A percentile compares a stretch with the other conserved stretches of the same genome.
Evolutionary conservation across 2,113 vertebrate species (phyloP).

Genomic region (Orycteropus afer): DNA sequence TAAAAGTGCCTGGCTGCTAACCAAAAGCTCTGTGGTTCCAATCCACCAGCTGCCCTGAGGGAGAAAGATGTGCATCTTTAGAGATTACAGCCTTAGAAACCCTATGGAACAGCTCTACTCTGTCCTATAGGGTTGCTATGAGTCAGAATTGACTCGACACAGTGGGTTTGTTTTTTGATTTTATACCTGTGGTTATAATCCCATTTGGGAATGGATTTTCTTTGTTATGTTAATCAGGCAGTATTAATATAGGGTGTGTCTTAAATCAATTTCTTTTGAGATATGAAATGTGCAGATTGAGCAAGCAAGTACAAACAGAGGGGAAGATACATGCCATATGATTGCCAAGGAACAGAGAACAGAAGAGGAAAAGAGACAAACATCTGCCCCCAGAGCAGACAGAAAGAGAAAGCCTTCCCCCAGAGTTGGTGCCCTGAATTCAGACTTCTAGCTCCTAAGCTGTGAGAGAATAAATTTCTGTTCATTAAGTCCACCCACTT

Average conservation of each 20-base stretch:
- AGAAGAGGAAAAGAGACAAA: not conserved
- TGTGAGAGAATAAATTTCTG: not conserved
- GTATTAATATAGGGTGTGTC: not conserved
- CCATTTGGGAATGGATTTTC: not conserved
- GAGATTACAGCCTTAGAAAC: no score
- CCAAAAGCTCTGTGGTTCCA: no score
- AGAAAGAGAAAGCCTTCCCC: not conserved
- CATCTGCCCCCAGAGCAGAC: no score
- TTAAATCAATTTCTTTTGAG: not conserved
- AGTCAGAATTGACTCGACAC: not conserved
- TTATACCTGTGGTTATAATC: not conserved
- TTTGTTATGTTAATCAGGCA: not conserved
- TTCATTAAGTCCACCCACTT: no score
- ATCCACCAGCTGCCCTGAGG: no score
- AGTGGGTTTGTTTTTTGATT: not conserved
- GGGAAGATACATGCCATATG: not conserved
- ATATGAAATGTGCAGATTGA: not conserved
- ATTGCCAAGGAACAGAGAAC: not conserved
- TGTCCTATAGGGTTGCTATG: no score
- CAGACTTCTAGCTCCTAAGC: not conserved
- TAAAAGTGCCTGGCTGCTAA: no score
- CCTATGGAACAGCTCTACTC: no score
- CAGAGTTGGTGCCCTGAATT: not conserved
- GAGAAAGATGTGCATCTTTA: no score
- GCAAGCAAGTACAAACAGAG: not conserved